Evolutionary conservation across 2,888 invertebrate genomes (phyloP).

Genomic region (Acanthosepion esculentum): DNA sequence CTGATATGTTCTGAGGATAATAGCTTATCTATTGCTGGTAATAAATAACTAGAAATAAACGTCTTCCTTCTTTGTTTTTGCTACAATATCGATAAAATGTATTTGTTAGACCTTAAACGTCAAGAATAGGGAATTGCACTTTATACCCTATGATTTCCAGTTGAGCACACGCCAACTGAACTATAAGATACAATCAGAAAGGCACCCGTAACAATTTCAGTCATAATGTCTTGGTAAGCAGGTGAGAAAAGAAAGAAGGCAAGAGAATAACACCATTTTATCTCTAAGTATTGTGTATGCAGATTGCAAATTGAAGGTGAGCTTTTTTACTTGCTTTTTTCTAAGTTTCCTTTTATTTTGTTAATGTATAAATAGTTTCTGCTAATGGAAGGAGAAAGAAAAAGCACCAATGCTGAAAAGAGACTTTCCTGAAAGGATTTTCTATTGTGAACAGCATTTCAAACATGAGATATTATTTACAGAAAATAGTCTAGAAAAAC

Average conservation of each 20-base stretch:
- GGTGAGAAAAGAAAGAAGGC: background rate
- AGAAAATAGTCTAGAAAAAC: background rate
- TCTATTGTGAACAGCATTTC: background rate
- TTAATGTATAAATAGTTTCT: background rate
- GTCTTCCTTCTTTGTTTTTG: no score
- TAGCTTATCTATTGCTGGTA: no score
- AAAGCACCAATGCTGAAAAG: background rate
- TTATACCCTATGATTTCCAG: background rate
- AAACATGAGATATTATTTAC: background rate
- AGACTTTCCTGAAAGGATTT: background rate
- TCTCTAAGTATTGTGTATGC: background rate
- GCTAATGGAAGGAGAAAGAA: background rate
- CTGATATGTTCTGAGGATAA: no score
- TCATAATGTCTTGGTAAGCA: background rate
- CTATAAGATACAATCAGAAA: background rate
- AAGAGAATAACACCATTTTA: background rate
- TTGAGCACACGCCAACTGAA: background rate
- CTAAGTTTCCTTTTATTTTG: background rate
- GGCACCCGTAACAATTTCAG: background rate
- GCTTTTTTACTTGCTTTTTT: background rate
- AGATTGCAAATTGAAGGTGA: background rate
- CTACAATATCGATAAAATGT: background rate
- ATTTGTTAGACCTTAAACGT: background rate
- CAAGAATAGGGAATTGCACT: background rate
- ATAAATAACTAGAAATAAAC: no score